Evolutionary conservation across 2,797 vertebrate genomes (phyloP), one percentile per base, ranked within the genome.

Genomic region (Trachops cirrhosus): DNA sequence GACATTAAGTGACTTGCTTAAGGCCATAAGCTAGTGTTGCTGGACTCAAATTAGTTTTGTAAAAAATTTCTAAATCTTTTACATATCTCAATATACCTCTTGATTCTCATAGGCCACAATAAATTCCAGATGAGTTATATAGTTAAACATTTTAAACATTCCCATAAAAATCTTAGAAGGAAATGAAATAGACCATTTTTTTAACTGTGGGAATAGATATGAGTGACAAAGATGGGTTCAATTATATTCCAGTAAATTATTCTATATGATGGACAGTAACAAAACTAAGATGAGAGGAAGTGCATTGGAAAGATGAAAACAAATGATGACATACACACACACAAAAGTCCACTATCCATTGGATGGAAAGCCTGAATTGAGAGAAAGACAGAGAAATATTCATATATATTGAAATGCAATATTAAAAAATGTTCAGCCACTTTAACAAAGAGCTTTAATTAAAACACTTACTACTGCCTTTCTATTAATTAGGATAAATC

Each of bases 181-280:
- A 85, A 96, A 88, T 85, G 48, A 95, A 93, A 77, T 44, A 73
- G 50, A 50, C 41, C 48, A 41, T 75, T 39, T 89, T 67, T 52
- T 22, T 14, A 52, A 89, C 21, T 79, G 39, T 80, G 34, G 57
- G 95, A 94, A 77, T 80, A 85, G 37, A 67, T 73, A 84, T 34
- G n/a, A 91, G 26, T 39, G 46, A 86, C 39, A 59, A 82, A 18
- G 18, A 90, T 83, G 79, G 34, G 64, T 59, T 92, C 41, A 71
- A 84, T 92, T 84, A 87, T 62, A 92, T 46, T 90, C 93, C 85
- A 93, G 48, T 77, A 80, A 94, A 88, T 89, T 78, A 74, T 88
- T 94, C 46, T 91, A 50, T 48, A 37, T 73, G 37, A 95, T 83
- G 41, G 24, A 83, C 2, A 86, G 34, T 62, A 86, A 93, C n/a